phyloP scores from a whole-genome alignment of 2,888 invertebrate species.

The Zele albiditarsus region DNA sequence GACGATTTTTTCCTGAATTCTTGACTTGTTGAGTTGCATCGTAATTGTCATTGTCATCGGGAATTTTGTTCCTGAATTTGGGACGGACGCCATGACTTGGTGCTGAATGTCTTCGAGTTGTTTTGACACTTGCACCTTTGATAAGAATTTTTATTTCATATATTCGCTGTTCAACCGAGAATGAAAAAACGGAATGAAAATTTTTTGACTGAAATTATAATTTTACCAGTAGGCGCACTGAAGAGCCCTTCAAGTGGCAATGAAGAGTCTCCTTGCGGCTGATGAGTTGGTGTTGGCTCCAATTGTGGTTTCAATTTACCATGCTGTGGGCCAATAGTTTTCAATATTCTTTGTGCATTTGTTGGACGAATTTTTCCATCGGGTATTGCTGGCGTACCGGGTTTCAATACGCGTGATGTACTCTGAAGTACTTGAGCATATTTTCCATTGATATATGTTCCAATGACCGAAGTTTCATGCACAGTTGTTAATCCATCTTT shows the following conservation, averaged over 20 bases:
- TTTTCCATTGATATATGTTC: slow-evolving; percentile 90
- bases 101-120: slow-evolving; percentile 60
- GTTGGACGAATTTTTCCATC: slow-evolving; percentile 81
- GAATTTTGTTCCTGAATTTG: slow-evolving; percentile 68
- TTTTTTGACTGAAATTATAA: background rate
- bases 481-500: slow-evolving; percentile 88
- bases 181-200: slow-evolving; percentile 18
- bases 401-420: slow-evolving; percentile 79
- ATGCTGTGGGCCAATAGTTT: slow-evolving; percentile 82
- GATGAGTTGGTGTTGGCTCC: slow-evolving; percentile 79
- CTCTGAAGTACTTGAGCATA: slow-evolving; percentile 90
- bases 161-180: background rate
- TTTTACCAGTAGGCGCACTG: slow-evolving; percentile 72
- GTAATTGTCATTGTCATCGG: slow-evolving; percentile 63
- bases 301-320: slow-evolving; percentile 73
- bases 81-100: slow-evolving; percentile 56
- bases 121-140: slow-evolving; percentile 56
- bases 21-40: slow-evolving; percentile 58
- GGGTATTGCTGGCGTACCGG: slow-evolving; percentile 57
- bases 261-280: slow-evolving; percentile 77
- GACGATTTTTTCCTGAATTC: slow-evolving; percentile 62
- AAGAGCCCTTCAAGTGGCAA: slow-evolving; percentile 76
- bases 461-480: slow-evolving; percentile 91
- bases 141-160: background rate
- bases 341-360: slow-evolving; percentile 80